Percentiles rank a stretch among this genome's conserved stretches.
Conservation (phyloP, 1,140 invertebrate species). For the Drosophila littoralis region DNA sequence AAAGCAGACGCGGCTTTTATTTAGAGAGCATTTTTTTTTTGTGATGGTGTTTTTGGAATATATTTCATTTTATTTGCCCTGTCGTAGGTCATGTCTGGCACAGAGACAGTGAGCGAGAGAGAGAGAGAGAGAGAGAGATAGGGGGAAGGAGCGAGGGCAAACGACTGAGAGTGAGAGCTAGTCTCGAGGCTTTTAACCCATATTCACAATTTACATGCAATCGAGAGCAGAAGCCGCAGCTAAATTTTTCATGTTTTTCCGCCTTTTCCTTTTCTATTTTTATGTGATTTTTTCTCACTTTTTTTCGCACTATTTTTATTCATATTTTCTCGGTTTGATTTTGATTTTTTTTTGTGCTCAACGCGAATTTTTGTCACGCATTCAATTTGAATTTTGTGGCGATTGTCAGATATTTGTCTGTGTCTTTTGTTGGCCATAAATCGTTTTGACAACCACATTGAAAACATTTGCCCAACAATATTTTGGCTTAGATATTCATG, state of each 20-base stretch:
- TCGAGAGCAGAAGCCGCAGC: constrained; percentile 53
- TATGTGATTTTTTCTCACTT: constrained; percentile 28
- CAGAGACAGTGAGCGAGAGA: not conserved
- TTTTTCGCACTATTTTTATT: constrained; percentile 58
- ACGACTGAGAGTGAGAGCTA: constrained; percentile 8
- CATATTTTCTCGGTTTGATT: constrained; percentile 42
- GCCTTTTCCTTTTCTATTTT: constrained; percentile 16
- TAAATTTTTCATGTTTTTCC: constrained; percentile 29
- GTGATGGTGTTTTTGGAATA: constrained; percentile 43
- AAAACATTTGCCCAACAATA: constrained; percentile 51
- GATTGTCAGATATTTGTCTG: constrained; percentile 54
- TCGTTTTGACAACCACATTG: constrained; percentile 47
- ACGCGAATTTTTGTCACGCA: constrained; percentile 46
- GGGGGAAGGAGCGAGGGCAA: not conserved
- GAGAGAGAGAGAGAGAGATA: not conserved
- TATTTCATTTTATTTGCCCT: constrained; percentile 43
- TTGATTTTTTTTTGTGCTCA: constrained; percentile 19
- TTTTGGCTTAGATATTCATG: constrained; percentile 13
- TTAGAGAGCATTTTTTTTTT: constrained; percentile 51
- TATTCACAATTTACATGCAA: constrained; percentile 66
- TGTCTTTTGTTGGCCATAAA: constrained; percentile 26
- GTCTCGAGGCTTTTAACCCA: constrained; percentile 64
- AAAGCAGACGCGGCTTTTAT: constrained; percentile 61
- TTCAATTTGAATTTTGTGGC: constrained; percentile 34
- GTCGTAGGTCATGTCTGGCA: constrained; percentile 70